Base-by-base conservation (phyloP, 2,797 vertebrate species). In the Argya squamiceps region DNA sequence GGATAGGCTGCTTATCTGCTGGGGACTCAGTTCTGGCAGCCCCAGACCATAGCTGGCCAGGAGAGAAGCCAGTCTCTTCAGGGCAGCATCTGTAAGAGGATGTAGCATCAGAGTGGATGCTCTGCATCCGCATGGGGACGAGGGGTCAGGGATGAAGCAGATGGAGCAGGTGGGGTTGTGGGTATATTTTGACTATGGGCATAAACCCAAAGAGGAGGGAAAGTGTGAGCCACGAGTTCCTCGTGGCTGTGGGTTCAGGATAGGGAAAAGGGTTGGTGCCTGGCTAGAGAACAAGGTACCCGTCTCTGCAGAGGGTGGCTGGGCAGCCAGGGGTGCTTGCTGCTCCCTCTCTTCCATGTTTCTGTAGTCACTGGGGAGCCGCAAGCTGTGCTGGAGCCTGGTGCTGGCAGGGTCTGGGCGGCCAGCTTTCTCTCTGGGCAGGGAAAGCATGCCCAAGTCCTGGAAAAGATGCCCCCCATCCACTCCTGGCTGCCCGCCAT, bases 1-100 rank as follows among this genome's bases (percentile, higher is more conserved):
- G 2, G 98, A 98, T 13, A 99, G 97, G 71, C 97, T 98, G 93
- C 98, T 98, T 55, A 99, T 98, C 97, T 99, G 99, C 91, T 99
- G 98, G 9, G 98, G 98, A 77, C 98, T 99, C 96, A 99, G 97
- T 67, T 99, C 98, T 12, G 97, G 98, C 71, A 99, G 98, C 62
- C 99, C 98, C 39, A 99, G 89, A 19, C 98, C 97, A 0, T 98
- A 98, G 96, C 97, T 98, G 30, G 98, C 98, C 95, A 99, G 92
- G 53, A 99, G 97, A 22, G 97, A 97, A 2, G 98, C 98, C 89
- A 99, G 94, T 95, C 98, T 99, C 97, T 98, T 98, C 81, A 98
- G 96, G 44, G 98, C 94, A 37, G 76, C 95, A 10, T 99, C 99
- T 99, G 96, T 77, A 89, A 96, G 68, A 89, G 64, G 49, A 78